Evolutionary conservation across 2,888 invertebrate genomes (phyloP).

Genomic region (Ophion slaviceki): DNA sequence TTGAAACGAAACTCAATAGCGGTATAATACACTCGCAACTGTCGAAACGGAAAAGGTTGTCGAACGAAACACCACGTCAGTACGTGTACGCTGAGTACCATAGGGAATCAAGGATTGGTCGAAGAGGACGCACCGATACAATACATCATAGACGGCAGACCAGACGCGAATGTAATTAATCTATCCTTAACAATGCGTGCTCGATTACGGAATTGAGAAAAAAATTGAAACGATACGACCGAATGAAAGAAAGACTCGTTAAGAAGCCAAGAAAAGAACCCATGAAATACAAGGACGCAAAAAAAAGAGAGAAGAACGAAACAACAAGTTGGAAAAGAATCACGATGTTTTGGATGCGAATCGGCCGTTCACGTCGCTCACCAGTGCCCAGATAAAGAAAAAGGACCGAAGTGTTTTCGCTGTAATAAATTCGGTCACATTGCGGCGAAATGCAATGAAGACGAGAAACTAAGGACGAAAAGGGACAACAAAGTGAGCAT

Average conservation of each 20-base stretch:
- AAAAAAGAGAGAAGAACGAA: not conserved
- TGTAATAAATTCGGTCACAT: slow-evolving; percentile 58
- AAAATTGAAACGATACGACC: slow-evolving; percentile 10
- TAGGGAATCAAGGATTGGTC: slow-evolving; percentile 59
- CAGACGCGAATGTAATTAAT: slow-evolving; percentile 40
- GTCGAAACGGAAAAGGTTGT: too few species aligned
- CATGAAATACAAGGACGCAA: not conserved
- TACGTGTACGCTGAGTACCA: slow-evolving; percentile 43
- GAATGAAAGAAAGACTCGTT: not conserved
- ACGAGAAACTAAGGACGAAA: not conserved
- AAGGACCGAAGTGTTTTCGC: slow-evolving; percentile 54
- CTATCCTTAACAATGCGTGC: slow-evolving; percentile 1
- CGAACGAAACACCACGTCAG: slow-evolving; percentile 3
- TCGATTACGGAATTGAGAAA: slow-evolving; percentile 3
- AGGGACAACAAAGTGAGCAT: not conserved
- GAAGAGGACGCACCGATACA: slow-evolving; percentile 51
- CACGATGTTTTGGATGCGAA: slow-evolving; percentile 45
- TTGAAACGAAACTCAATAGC: too few species aligned
- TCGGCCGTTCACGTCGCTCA: slow-evolving; percentile 39
- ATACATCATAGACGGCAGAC: slow-evolving; percentile 57
- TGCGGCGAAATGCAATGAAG: slow-evolving; percentile 47
- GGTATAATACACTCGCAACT: too few species aligned
- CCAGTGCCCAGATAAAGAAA: slow-evolving; percentile 49
- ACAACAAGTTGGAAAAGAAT: not conserved
- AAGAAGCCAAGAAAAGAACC: slow-evolving; percentile 1